phyloP scores from a whole-genome alignment of 2,888 invertebrate species.

The Dione juno region DNA sequence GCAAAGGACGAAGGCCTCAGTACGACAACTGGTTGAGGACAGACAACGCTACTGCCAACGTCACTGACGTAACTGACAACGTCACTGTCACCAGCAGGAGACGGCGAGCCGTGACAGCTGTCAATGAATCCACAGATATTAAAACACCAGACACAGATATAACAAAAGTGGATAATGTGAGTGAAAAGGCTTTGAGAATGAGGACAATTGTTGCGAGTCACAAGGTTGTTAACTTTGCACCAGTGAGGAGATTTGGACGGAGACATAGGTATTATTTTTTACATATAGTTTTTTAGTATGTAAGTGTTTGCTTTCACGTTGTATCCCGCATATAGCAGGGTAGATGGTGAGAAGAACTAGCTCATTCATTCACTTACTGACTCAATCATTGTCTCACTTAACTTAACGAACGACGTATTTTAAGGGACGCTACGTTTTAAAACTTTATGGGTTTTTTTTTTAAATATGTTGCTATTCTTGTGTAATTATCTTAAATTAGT shows the following conservation, averaged over 20 bases:
- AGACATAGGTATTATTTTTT: slow-evolving; percentile 16
- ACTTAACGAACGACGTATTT: too few relatives aligned
- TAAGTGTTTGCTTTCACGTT: background rate
- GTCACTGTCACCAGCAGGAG: slow-evolving; percentile 21
- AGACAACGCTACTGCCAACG: slow-evolving; percentile 37
- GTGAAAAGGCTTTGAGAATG: slow-evolving; percentile 18
- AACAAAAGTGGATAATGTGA: background rate
- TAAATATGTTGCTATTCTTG: too few relatives aligned
- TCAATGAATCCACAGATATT: background rate
- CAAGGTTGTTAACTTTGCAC: slow-evolving; percentile 33
- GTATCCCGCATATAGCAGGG: too few relatives aligned
- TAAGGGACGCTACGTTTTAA: too few relatives aligned
- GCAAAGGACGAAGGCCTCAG: slow-evolving; percentile 18
- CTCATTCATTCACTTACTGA: too few relatives aligned
- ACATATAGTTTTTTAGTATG: background rate
- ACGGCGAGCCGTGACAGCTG: slow-evolving; percentile 22
- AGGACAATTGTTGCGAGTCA: slow-evolving; percentile 26
- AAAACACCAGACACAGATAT: background rate
- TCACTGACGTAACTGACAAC: slow-evolving; percentile 31
- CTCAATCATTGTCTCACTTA: too few relatives aligned
- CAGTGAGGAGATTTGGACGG: slow-evolving; percentile 28
- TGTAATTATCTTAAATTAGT: too few relatives aligned
- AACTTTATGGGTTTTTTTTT: too few relatives aligned
- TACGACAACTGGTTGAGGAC: slow-evolving; percentile 38
- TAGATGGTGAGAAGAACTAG: too few relatives aligned